Evolutionary conservation across 1,140 invertebrate species (phyloP), one percentile per base, ranked within the genome.

Genomic region (Semibalanus balanoides): DNA sequence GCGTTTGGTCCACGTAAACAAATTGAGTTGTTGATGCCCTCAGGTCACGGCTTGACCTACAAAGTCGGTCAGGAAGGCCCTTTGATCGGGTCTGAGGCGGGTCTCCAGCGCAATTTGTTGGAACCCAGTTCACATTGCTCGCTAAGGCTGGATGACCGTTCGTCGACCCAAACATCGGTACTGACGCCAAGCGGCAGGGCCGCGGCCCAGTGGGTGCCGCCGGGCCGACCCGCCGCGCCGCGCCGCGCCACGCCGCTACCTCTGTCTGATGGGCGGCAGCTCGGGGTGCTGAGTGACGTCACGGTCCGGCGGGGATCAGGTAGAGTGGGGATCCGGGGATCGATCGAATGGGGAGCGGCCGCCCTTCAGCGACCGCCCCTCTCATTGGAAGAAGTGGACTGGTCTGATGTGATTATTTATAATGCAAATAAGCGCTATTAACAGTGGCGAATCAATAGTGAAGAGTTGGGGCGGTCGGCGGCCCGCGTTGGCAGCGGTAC

Each of bases 391-490:
- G 11, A 25, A 64, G 51, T 64, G 51, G 51, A 64, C 51, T 64
- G 51, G 51, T 25, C 51, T 64, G 51, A 64, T 64, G 51, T 64
- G 51, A 64, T 64, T 64, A 64, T 64, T 64, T 64, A 64, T 64
- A 64, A 64, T 64, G 51, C 51, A 64, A 64, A 64, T 64, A 64
- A 64, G 51, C 51, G 51, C 51, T 64, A 64, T 64, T 64, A 64
- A 64, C 51, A 64, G 51, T 64, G 51, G 51, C 51, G 51, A 64
- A 64, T 64, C 51, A 25, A 64, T 64, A 64, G 51, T 25, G 51
- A 64, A 64, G 51, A 64, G 51, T 64, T 64, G 51, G 51, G 51
- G 51, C 35, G 35, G 11, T 25, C 22, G 51, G 11, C 22, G 51
- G 51, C 51, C 1, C 51, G 51, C 7, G 7, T 64, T 1, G 51